Evolutionary conservation across 2,113 vertebrate species (phyloP).

Genomic region (Prolemur simus): DNA sequence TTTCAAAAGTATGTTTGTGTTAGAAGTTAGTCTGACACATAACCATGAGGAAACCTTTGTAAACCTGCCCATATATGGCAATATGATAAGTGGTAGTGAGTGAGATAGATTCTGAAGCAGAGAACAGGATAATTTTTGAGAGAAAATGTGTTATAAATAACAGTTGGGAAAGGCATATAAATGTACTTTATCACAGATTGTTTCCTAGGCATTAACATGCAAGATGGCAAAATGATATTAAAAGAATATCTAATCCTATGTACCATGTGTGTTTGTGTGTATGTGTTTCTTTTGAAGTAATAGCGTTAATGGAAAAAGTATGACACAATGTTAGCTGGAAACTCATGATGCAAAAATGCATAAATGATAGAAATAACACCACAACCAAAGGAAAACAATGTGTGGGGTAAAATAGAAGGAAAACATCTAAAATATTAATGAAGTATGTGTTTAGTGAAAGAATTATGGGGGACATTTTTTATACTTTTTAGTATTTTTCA

Average conservation of each 20-base stretch:
- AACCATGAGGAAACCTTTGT: slow-evolving; percentile 1
- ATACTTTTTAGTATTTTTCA: not conserved
- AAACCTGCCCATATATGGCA: not conserved
- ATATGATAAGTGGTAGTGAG: not conserved
- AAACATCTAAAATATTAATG: slow-evolving; percentile 37
- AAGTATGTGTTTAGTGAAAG: not conserved
- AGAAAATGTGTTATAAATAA: slow-evolving; percentile 52
- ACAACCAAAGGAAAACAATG: not conserved
- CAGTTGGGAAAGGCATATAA: slow-evolving; percentile 55
- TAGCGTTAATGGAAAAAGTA: slow-evolving; percentile 52
- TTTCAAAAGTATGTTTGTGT: not conserved
- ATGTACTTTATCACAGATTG: slow-evolving; percentile 52
- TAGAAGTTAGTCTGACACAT: slow-evolving; percentile 48
- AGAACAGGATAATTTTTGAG: slow-evolving; percentile 1
- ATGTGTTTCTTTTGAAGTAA: not conserved
- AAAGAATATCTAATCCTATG: slow-evolving; percentile 33
- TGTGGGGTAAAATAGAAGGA: not conserved
- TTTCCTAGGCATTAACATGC: slow-evolving; percentile 50
- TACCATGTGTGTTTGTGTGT: not conserved
- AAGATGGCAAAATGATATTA: slow-evolving; percentile 58
- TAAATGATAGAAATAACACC: not conserved
- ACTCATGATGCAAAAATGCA: slow-evolving; percentile 12
- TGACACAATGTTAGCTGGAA: not conserved
- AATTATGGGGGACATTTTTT: not conserved
- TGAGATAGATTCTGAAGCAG: slow-evolving; percentile 6